phyloP scores from a whole-genome alignment of 2,888 invertebrate species.

The Papilio protenor region DNA sequence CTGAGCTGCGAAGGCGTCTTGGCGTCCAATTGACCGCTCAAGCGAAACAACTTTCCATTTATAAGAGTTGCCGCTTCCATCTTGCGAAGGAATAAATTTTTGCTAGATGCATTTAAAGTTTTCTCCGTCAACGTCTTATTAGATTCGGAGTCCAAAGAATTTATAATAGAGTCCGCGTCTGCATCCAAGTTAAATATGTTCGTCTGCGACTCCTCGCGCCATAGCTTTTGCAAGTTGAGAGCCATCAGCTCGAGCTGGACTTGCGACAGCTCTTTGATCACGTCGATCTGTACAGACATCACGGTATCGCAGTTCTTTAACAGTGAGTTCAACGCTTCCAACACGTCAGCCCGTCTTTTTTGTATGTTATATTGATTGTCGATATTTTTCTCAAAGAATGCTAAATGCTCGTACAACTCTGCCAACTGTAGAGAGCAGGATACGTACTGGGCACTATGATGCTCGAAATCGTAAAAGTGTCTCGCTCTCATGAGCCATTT shows the following conservation, averaged over 20 bases:
- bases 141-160: conserved; percentile 71
- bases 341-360: conserved; percentile 83
- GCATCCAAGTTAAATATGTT: conserved; percentile 69
- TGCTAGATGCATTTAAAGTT: conserved; percentile 68
- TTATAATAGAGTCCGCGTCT: conserved; percentile 74
- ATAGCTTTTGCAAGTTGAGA: conserved; percentile 84
- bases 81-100: conserved; percentile 73
- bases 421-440: conserved; percentile 85
- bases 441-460: conserved; percentile 84
- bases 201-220: conserved; percentile 78
- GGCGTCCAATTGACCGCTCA: conserved; percentile 69
- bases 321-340: conserved; percentile 83
- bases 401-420: conserved; percentile 86
- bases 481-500: conserved; percentile 85
- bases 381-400: conserved; percentile 89
- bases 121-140: conserved; percentile 75
- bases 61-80: conserved; percentile 78
- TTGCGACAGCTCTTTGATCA: conserved; percentile 85
- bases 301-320: conserved; percentile 77
- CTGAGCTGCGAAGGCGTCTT: conserved; percentile 69
- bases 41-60: conserved; percentile 70
- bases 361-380: conserved; percentile 85
- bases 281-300: conserved; percentile 83
- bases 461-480: conserved; percentile 84
- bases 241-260: conserved; percentile 86